Conservation (phyloP, 2,113 vertebrate genomes). For the Vidua macroura region DNA sequence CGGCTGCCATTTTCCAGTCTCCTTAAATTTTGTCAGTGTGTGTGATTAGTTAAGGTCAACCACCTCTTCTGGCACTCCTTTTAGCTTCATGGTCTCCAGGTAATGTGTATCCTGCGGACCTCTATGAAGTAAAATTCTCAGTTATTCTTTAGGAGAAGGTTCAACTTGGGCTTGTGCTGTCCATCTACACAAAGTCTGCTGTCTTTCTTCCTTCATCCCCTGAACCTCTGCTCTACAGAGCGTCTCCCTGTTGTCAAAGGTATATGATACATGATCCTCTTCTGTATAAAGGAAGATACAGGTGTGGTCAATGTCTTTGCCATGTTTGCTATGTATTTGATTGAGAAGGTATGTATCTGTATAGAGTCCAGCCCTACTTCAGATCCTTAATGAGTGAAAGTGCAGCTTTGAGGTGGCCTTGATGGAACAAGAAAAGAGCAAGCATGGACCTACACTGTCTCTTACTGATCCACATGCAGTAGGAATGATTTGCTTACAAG, state of each 20-base stretch:
- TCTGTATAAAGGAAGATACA: neutral
- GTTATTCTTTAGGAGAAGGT: neutral
- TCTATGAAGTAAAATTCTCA: neutral
- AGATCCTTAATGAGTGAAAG: neutral
- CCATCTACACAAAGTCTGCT: neutral
- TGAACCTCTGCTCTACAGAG: neutral
- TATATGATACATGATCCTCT: neutral
- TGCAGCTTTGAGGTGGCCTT: neutral
- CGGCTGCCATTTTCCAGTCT: neutral
- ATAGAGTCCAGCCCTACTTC: neutral
- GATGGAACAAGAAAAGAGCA: neutral
- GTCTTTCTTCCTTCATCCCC: neutral
- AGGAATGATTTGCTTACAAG: neutral
- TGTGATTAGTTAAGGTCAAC: neutral
- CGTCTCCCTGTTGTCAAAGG: neutral
- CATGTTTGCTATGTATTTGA: neutral
- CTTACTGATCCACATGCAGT: neutral
- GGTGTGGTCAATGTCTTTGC: neutral
- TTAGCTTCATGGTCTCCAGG: neutral
- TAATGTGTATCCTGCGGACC: neutral
- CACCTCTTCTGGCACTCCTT: neutral
- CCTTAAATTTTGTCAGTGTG: neutral
- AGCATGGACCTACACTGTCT: neutral
- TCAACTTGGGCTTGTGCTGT: neutral
- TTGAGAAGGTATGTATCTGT: neutral